Conservation (phyloP, 2,113 vertebrate genomes). For the Amazona guildingii region DNA sequence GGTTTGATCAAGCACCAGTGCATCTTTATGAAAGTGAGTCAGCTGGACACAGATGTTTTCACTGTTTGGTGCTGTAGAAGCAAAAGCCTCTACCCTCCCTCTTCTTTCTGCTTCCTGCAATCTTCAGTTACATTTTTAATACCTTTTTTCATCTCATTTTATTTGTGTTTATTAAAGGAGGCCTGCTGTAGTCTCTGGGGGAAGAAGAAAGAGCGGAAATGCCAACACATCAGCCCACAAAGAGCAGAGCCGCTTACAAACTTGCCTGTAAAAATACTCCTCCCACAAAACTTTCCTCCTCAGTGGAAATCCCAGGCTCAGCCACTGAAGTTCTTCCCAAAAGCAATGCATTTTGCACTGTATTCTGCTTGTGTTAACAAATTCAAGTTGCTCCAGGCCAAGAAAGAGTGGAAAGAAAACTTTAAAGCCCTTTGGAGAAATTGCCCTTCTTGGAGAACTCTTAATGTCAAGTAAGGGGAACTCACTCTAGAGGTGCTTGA, state of each 20-base stretch:
- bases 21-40: background rate
- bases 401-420: fast-evolving
- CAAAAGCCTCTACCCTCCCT: background rate
- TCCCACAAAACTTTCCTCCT: background rate
- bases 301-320: background rate
- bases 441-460: background rate
- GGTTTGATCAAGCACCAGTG: background rate
- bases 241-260: background rate
- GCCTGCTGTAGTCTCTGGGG: background rate
- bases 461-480: background rate
- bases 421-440: background rate
- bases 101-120: background rate
- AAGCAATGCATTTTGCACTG: background rate
- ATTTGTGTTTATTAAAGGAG: background rate
- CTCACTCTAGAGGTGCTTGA: background rate
- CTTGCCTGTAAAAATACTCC: background rate
- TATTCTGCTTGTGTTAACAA: background rate
- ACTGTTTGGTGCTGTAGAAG: background rate
- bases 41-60: slow-evolving; percentile 9
- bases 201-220: background rate
- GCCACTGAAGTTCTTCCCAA: background rate
- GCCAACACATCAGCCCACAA: background rate
- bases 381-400: background rate
- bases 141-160: background rate
- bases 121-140: background rate